Percentiles rank a stretch among this genome's conserved stretches.
These are phyloP conservation scores for Gila robusta DNA, from an alignment of 2,797 vertebrate genomes.

Conservation along the genomic window DNA sequence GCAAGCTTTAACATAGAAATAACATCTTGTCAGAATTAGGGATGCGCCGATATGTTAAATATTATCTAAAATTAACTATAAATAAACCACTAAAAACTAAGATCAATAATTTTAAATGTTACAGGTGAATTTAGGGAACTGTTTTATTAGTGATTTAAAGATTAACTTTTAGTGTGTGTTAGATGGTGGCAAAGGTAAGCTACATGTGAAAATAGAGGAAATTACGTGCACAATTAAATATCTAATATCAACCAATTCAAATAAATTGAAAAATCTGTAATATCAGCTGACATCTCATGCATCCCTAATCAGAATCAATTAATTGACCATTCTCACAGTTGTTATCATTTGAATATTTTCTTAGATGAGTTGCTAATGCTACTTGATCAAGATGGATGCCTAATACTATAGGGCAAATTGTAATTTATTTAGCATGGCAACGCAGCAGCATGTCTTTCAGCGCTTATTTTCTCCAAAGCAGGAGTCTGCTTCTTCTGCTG, in stretches of 20 bases:
- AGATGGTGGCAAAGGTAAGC: neutral
- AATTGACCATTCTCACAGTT: neutral
- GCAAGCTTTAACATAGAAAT: neutral
- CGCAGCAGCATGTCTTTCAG: conserved; percentile 26
- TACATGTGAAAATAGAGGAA: neutral
- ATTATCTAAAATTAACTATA: neutral
- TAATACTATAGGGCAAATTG: conserved; percentile 32
- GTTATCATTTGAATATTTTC: neutral
- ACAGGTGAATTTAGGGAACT: neutral
- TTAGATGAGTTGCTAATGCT: conserved; percentile 5
- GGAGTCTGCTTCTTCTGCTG: conserved; percentile 51
- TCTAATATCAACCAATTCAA: neutral
- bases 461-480: conserved; percentile 14
- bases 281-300: neutral
- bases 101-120: neutral
- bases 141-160: neutral
- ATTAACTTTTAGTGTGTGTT: neutral
- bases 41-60: neutral
- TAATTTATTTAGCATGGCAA: conserved; percentile 52
- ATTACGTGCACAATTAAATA: neutral
- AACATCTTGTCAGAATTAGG: conserved; percentile 27
- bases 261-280: neutral
- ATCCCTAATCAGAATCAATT: conserved; percentile 16
- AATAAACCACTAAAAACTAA: neutral
- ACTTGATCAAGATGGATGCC: neutral